Percentiles rank a stretch among this genome's conserved stretches.
Conservation (phyloP, 2,113 vertebrate genomes). For the Cheirogaleus medius region DNA sequence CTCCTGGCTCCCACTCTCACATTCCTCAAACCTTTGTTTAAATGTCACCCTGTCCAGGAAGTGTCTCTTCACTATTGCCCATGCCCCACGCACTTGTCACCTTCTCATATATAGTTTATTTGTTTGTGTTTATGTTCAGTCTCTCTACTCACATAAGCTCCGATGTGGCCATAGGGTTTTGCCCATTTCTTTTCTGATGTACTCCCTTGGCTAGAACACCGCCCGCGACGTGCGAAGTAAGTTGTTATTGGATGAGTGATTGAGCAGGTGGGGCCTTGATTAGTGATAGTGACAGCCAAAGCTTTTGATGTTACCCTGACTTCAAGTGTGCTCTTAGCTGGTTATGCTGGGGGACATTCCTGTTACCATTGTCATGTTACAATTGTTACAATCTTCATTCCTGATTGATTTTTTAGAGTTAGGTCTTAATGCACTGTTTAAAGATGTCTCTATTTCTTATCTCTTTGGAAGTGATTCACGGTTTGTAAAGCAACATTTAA, state of each 20-base stretch:
- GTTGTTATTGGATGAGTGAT: neutral
- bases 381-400: neutral
- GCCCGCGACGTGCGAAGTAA: too few species aligned
- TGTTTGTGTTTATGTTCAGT: neutral
- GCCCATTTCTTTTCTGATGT: neutral
- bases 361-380: too few species aligned
- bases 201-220: neutral
- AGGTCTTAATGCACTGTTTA: neutral
- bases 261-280: neutral
- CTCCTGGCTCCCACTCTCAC: neutral
- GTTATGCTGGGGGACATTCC: neutral
- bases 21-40: neutral
- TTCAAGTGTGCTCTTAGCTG: neutral
- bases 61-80: neutral
- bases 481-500: slow-evolving; percentile 2
- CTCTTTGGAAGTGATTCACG: neutral
- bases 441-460: neutral
- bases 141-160: neutral
- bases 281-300: neutral
- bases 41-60: neutral
- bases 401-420: neutral
- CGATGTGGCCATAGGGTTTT: neutral
- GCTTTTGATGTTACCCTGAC: neutral
- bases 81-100: too few species aligned
- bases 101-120: neutral